These are phyloP conservation scores for Rhynchopsitta pachyrhyncha DNA, from an alignment of 2,113 vertebrate genomes.

Conservation along the genomic window DNA sequence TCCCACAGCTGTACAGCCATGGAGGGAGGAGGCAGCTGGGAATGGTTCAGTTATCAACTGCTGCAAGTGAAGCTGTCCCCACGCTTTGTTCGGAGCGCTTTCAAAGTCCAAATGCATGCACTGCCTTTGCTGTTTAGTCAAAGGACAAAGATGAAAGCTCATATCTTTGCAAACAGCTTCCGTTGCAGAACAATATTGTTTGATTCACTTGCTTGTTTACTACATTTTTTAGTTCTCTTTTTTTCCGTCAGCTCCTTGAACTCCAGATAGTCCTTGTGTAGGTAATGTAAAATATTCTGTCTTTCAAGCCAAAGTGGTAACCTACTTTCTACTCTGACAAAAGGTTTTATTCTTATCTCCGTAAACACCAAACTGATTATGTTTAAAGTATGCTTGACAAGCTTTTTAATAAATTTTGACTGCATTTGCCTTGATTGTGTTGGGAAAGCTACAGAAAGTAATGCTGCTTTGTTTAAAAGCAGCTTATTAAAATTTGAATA, in stretches of 20 bases:
- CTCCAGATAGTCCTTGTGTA: background rate
- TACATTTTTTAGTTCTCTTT: background rate
- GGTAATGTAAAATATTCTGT: background rate
- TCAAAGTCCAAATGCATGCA: background rate
- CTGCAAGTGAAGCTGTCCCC: background rate
- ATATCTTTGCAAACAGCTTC: background rate
- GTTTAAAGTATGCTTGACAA: background rate
- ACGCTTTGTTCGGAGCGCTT: background rate
- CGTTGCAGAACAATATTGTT: background rate
- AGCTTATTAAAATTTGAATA: background rate
- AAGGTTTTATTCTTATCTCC: background rate
- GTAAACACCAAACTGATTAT: background rate
- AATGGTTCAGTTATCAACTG: background rate
- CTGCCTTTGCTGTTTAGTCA: background rate
- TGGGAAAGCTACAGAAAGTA: background rate
- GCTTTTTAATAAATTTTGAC: background rate
- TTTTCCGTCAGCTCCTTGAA: background rate
- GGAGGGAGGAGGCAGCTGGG: background rate
- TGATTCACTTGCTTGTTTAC: background rate
- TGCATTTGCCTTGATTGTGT: background rate
- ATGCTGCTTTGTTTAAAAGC: background rate
- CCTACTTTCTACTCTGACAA: background rate
- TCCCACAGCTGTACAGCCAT: rapidly evolving
- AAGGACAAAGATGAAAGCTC: background rate
- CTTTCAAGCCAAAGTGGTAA: background rate